Evolutionary conservation across 2,797 vertebrate species (phyloP), one percentile per base, ranked within the genome.

Genomic region (Chiroxiphia lanceolata): DNA sequence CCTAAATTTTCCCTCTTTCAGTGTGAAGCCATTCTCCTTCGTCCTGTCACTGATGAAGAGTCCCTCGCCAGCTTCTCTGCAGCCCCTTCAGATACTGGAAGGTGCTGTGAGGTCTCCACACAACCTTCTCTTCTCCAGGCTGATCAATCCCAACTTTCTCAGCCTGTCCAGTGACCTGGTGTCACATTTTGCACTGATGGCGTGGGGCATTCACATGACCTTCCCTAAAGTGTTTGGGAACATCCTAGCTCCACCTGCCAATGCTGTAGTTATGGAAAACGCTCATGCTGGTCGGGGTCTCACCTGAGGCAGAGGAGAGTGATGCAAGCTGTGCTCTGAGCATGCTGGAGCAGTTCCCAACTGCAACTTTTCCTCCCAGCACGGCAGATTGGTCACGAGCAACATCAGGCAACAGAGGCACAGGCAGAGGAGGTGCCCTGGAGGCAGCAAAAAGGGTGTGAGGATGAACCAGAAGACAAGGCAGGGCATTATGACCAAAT

Each of bases 281-380:
- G 47, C 71, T 21, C 2, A 0, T n/a, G 23, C 54, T 61, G 54
- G 31, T 4, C 0, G 0, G 15, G 44, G 7, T 95, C 95, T 97
- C 89, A 97, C 97, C 97, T 96, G 96, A 87, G 27, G 93, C 48
- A 23, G 92, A 34, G 23, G 34, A 12, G 40, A 74, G 33, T 2
- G 71, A 38, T 36, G 38, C 51, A 83, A 91, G 15, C 6, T 34
- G 42, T 40, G 71, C 80, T 69, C 68, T 71, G 47, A 83, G 63
- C 44, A 86, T 59, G 45, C 63, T 86, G 44, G 90, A 94, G 87
- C 53, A 88, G 70, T 18, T 95, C 60, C 63, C 74, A 80, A 50
- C n/a, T 75, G 77, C 22, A 54, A 61, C 9, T 16, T 90, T 82
- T 78, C 70, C 33, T 31, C 25, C 34, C 57, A 87, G 19, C 9